Conservation (phyloP, 37 sponge, comb jelly and placozoan species). For the Ianthella basta region DNA sequence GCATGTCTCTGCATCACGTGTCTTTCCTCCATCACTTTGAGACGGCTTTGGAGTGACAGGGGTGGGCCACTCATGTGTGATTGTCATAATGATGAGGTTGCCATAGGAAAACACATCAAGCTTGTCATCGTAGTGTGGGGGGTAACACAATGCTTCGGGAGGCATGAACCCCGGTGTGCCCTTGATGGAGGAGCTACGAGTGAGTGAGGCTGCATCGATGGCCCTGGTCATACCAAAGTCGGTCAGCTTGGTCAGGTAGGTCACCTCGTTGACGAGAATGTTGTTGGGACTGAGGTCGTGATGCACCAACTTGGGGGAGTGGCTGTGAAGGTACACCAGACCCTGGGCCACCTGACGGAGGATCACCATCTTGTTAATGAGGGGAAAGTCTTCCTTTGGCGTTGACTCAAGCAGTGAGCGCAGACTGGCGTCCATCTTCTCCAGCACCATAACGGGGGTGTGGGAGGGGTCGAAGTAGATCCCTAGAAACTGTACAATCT, state of each 20-base stretch:
- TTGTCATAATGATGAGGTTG: neutral
- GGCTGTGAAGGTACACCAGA: neutral
- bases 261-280: neutral
- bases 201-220: neutral
- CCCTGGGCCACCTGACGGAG: neutral
- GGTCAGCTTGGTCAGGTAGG: neutral
- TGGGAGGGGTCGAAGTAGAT: neutral
- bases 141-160: neutral
- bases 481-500: neutral
- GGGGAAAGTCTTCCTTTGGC: neutral
- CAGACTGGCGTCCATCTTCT: conserved; percentile 6
- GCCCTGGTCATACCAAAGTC: conserved; percentile 11
- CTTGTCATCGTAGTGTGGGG: neutral
- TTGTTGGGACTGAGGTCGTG: neutral
- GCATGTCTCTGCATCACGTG: no score
- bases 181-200: neutral
- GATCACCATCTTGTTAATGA: neutral
- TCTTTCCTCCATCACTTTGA: no score
- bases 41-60: neutral
- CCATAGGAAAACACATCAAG: neutral
- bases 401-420: neutral
- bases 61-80: neutral
- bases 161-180: neutral
- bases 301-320: neutral
- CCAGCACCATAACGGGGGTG: neutral